phyloP scores from a whole-genome alignment of 2,888 invertebrate genomes.

The Elysia crispata region DNA sequence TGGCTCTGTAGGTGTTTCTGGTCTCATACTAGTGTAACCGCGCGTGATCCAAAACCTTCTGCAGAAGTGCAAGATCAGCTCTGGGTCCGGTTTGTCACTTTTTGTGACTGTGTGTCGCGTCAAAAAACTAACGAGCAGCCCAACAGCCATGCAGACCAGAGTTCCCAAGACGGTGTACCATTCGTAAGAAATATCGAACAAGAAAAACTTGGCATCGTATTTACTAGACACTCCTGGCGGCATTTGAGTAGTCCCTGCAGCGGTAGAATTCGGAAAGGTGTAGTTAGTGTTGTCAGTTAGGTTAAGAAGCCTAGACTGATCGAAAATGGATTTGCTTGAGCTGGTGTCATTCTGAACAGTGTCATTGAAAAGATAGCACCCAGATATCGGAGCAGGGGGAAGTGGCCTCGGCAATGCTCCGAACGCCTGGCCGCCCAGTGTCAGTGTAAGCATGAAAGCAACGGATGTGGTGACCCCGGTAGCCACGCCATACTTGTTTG shows the following conservation, averaged over 20 bases:
- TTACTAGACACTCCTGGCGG: too few relatives aligned
- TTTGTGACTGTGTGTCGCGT: background rate
- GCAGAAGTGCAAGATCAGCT: background rate
- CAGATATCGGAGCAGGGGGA: background rate
- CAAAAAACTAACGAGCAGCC: conserved; percentile 35
- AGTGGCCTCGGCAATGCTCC: background rate
- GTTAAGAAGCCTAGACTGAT: background rate
- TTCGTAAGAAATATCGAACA: conserved; percentile 48
- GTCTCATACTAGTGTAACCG: too few relatives aligned
- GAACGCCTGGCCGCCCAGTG: background rate
- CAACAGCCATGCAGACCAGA: conserved; percentile 21
- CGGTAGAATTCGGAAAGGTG: too few relatives aligned
- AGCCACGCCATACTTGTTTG: background rate
- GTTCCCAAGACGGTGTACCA: conserved; percentile 44
- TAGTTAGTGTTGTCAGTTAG: background rate
- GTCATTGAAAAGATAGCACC: background rate
- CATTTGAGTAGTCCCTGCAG: too few relatives aligned
- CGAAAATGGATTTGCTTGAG: background rate
- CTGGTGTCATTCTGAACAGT: too few relatives aligned
- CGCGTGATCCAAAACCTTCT: background rate
- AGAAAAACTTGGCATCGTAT: conserved; percentile 11
- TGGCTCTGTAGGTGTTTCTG: too few relatives aligned
- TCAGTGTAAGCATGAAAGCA: background rate
- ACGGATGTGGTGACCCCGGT: background rate
- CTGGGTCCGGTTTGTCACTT: background rate